Evolutionary conservation across 1,140 invertebrate species (phyloP), one percentile per base, ranked within the genome.

Genomic region (Rhagoletis zephyria): DNA sequence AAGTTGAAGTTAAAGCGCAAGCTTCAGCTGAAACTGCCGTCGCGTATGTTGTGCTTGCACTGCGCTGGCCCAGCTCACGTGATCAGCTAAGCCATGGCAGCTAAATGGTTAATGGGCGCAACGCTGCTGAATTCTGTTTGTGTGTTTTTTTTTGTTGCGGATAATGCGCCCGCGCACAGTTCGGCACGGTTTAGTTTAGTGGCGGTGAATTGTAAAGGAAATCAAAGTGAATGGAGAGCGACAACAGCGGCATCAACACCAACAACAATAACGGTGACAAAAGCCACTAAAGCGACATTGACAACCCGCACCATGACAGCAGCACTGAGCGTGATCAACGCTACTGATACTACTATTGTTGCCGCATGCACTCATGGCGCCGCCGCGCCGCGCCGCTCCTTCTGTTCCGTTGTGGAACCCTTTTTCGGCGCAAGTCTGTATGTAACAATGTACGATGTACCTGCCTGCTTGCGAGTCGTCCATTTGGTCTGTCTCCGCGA

Each of bases 201-300:
- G 74, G 74, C 74, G 74, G 74, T n/a, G 45, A 81, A 81, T 16
- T 81, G 3, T 59, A 81, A 81, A 81, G 74, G 48, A 81, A 81
- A 81, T 81, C 74, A 81, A 81, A 81, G 74, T 81, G 74, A 81
- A 81, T 81, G 74, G 74, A 81, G 74, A 81, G 74, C 74, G 74
- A 81, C 74, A 81, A 81, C n/a, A 81, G 48, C 45, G 48, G 45
- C 42, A 48, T 12, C 70, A 81, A 4, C 16, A 81, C 19, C 74
- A 56, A 51, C 74, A 81, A 77, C 70, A 51, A 77, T 56, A 77
- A 40, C 45, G 30, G 74, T 81, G 74, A 81, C 74, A 81, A 81
- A 56, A 51, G 74, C 74, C 74, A 81, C 74, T 81, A 81, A 81
- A 81, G 19, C 74, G 74, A 81, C 48, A 30, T 81, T 81, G 74